phyloP scores from a whole-genome alignment of 2,113 vertebrate species.

The Cinclus mexicanus region DNA sequence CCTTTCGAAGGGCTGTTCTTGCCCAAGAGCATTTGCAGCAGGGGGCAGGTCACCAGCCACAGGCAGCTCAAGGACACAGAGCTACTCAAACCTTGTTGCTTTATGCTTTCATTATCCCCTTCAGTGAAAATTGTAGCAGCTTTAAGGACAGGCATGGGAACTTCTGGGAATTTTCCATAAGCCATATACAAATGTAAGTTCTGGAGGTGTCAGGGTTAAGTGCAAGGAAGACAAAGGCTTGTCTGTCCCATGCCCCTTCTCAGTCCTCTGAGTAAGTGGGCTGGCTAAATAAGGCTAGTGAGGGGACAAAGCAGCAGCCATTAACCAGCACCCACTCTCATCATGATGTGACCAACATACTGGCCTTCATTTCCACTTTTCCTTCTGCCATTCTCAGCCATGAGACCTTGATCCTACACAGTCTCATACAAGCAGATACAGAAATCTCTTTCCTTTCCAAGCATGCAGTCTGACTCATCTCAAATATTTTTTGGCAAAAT shows the following conservation, averaged over 20 bases:
- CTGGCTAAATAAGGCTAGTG: not conserved
- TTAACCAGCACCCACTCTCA: not conserved
- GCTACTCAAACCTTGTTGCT: not conserved
- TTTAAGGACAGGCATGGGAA: not conserved
- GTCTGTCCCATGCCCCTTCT: not conserved
- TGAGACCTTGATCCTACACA: not conserved
- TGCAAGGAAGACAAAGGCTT: not conserved
- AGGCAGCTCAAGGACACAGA: not conserved
- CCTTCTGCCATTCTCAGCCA: not conserved
- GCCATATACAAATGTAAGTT: not conserved
- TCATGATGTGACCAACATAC: not conserved
- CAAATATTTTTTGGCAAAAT: not conserved
- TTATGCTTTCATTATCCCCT: not conserved
- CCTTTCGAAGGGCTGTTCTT: not conserved
- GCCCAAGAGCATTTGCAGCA: not conserved
- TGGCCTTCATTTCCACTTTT: not conserved
- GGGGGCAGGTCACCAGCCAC: not conserved
- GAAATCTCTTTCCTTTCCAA: not conserved
- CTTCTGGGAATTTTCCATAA: not conserved
- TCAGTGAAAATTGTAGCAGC: not conserved
- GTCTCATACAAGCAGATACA: not conserved
- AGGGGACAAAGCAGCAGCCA: not conserved
- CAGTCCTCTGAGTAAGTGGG: not conserved
- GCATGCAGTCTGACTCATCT: rapidly evolving
- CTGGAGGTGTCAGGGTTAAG: not conserved